phyloP scores from a whole-genome alignment of 2,888 invertebrate species.

The Disparrhopalites patrizii region DNA sequence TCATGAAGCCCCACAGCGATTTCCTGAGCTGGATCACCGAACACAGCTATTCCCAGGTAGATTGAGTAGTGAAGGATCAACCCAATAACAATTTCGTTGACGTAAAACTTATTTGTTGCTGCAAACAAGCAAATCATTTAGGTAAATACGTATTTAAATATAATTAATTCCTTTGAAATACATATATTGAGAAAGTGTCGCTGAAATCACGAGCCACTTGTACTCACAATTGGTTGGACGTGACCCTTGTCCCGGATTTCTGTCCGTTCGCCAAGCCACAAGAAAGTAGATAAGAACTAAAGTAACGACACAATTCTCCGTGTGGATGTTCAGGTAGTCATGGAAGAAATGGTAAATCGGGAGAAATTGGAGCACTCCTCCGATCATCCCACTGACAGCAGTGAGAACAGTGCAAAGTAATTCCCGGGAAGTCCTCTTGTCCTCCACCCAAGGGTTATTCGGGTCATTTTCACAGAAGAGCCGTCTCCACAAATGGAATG shows the following conservation, averaged over 20 bases:
- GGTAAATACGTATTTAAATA: neutral
- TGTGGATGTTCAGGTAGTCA: slow-evolving; percentile 64
- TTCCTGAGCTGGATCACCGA: slow-evolving; percentile 64
- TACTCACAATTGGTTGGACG: slow-evolving; percentile 7
- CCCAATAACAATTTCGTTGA: slow-evolving; percentile 50
- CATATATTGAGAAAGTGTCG: neutral
- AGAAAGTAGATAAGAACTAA: slow-evolving; percentile 61
- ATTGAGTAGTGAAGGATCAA: slow-evolving; percentile 62
- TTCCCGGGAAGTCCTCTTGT: slow-evolving; percentile 54
- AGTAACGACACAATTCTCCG: slow-evolving; percentile 67
- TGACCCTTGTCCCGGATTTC: slow-evolving; percentile 51
- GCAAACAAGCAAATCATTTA: neutral
- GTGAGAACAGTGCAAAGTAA: slow-evolving; percentile 59
- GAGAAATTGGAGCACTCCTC: slow-evolving; percentile 67
- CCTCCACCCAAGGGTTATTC: slow-evolving; percentile 40
- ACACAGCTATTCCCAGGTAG: slow-evolving; percentile 62
- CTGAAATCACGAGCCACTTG: too few species aligned
- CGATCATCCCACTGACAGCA: slow-evolving; percentile 65
- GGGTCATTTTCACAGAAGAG: slow-evolving; percentile 46
- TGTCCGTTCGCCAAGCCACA: slow-evolving; percentile 61
- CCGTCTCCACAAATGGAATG: slow-evolving; percentile 61
- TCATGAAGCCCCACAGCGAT: slow-evolving; percentile 69
- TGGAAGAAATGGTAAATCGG: slow-evolving; percentile 73
- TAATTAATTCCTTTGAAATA: neutral
- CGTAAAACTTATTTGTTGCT: slow-evolving; percentile 28